Base-by-base conservation (phyloP, 1,140 invertebrate species). In the Drosophila watanabei region DNA sequence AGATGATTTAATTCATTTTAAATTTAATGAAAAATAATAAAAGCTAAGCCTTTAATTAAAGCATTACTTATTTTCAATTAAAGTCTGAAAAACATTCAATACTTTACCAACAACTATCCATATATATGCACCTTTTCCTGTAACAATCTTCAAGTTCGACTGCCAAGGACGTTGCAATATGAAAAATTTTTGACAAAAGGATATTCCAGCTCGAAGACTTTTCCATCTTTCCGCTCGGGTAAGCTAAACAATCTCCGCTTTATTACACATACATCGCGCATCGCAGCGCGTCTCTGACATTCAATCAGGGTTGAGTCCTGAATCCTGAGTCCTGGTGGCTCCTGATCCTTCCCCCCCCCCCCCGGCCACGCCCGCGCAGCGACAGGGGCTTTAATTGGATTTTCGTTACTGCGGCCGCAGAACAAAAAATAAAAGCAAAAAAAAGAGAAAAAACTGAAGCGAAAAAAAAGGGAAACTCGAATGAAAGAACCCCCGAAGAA, bases 361-460 rank as follows among this genome's bases (percentile, higher is more conserved):
- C 37, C 18, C 24, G 32, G 63, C 82, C 79, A 51, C 83, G 64
- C 75, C 79, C 65, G 49, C 83, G 51, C 81, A 85, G 71, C 87
- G 85, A 90, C 85, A 89, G 85, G 73, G 72, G 85, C 86, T 86
- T 89, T 89, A 89, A 89, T 89, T 89, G 86, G 86, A 89, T 90
- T 89, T 89, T 90, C 82, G 78, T 75, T 85, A 76, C 79, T 79
- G 85, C 71, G 81, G 81, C 79, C 60, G 82, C 85, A 80, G 61
- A 37, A 75, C 61, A 77, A 61, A 48, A 66, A 69, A 62, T 54
- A 46, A 62, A 37, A 52, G 45, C 5, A 13, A 66, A 69, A 66
- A 56, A 48, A 64, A 32, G 49, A 32, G n/a, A 46, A 16, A 62
- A 69, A 59, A 52, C 51, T 64, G 28, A n/a, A 59, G 20, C 33